Evolutionary conservation across 1,140 invertebrate genomes (phyloP).

Genomic region (Brachionus manjavacas): DNA sequence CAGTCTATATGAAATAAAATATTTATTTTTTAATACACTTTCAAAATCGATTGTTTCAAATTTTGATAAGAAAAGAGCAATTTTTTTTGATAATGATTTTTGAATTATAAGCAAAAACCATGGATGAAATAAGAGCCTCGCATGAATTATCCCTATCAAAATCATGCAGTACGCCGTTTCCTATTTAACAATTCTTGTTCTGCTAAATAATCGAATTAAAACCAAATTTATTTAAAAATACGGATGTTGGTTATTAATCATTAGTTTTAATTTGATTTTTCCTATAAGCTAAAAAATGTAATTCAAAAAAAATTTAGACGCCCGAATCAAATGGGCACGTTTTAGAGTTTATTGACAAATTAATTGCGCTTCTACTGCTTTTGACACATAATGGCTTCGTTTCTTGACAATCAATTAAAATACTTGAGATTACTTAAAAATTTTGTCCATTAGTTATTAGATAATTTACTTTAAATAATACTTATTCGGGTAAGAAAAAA

Average conservation of each 20-base stretch:
- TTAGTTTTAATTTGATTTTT: neutral
- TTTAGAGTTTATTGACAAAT: neutral
- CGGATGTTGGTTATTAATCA: neutral
- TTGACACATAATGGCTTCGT: neutral
- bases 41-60: neutral
- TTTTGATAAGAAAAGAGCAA: neutral
- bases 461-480: neutral
- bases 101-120: neutral
- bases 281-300: neutral
- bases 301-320: neutral
- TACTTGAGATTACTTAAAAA: neutral
- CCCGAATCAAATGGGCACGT: neutral
- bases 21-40: neutral
- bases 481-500: neutral
- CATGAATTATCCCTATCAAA: constrained; percentile 1
- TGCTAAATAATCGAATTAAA: neutral
- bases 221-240: neutral
- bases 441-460: neutral
- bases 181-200: neutral
- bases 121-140: neutral
- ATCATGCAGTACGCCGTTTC: neutral
- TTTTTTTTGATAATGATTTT: neutral
- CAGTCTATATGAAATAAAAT: neutral
- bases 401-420: neutral
- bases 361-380: neutral